Base-by-base conservation (phyloP, 2,888 invertebrate species). In the Antheraea yamamai region DNA sequence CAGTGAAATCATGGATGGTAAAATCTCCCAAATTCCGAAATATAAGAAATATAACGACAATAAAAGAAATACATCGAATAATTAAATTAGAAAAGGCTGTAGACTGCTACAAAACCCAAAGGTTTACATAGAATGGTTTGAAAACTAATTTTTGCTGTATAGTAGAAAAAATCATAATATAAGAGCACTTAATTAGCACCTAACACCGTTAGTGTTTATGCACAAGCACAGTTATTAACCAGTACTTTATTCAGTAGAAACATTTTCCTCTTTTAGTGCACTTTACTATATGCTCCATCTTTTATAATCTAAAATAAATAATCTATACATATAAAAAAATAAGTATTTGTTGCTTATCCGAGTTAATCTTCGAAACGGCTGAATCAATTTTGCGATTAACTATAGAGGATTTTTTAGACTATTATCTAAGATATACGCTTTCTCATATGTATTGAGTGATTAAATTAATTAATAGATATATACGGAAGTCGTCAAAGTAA, bases 171-270 rank as follows among this genome's bases (percentile, higher is more conserved):
- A 7, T 26, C 72, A 75, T 61, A 47, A 75, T 75, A 23, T 61
- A 72, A 47, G 12, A 75, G 71, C 74, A 75, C 74, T 58, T 72
- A 72, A 72, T 79, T 80, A 77, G 83, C 82, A 83, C 84, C 76
- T 79, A 73, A 80, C 75, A 76, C 81, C 80, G 83, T 84, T 88
- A 88, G 85, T 85, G 85, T 82, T 81, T 77, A 82, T 87, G 89
- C 91, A 91, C 91, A 87, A 89, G 90, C 90, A 91, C 89, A 39
- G 30, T 26, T 86, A 85, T 78, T 81, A 83, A 79, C 52, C 35
- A 39, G 20, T 55, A 81, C 76, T 58, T 71, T 52, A 35, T 58
- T 64, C 51, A 76, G 77, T 71, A 47, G 73, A 79, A 80, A 80
- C 83, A 82, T 82, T 79, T 81, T 85, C 83, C 79, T 83, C 86